Evolutionary conservation across 2,113 vertebrate genomes (phyloP), one percentile per base, ranked within the genome.

Genomic region (Phaethornis superciliosus): DNA sequence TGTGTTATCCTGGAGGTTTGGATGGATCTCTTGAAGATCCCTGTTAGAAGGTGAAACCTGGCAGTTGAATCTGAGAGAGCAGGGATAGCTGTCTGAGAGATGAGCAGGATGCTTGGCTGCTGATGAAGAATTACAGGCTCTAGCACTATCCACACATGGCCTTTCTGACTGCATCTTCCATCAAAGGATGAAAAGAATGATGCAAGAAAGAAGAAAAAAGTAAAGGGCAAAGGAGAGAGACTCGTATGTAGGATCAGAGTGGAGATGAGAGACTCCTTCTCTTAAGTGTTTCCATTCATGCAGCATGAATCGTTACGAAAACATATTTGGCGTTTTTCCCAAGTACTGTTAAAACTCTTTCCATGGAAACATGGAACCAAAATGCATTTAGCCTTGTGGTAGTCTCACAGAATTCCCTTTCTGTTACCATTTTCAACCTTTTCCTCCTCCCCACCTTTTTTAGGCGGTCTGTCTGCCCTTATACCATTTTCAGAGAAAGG

Each of bases 281-380:
- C 42, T 83, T 21, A 76, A 72, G 33, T 75, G 42, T 79, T 95
- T 90, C 67, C 81, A 84, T 84, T 93, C 62, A 42, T 11, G 55
- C 72, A 37, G 49, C 10, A 18, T 70, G 77, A 65, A 58, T 70
- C 3, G n/a, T 16, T 85, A 65, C 12, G 74, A 89, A 71, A 86
- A 91, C 1, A 9, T 62, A 37, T 71, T 92, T 80, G 81, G 58
- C 10, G 0, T 70, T 67, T 67, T 68, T 94, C 63, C 58, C 78
- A 89, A 89, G 16, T 40, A 33, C 35, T 85, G 67, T 88, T 87
- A 65, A 83, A 89, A 81, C 58, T 59, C 94, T 72, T 77, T 72
- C 85, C 54, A 17, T 87, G 88, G 80, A 95, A 94, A 81, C 52
- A 59, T 12, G 33, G 75, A 81, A 59, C 60, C 37, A 46, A 55